Conservation (phyloP, 1,140 invertebrate genomes). For the Aricia agestis region DNA sequence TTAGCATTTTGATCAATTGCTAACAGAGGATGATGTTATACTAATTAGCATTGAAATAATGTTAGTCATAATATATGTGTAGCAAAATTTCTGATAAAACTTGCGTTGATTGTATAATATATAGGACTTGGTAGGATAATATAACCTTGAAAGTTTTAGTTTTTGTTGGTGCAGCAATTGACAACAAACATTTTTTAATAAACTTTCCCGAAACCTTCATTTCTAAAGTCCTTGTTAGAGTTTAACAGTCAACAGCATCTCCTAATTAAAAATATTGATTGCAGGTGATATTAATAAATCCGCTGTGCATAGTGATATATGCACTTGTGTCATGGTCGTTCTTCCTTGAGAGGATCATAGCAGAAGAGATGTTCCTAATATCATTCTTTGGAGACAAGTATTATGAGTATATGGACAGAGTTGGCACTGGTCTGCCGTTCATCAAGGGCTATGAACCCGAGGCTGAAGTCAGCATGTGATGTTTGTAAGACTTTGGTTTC, state of each 20-base stretch:
- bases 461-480: conserved; percentile 26
- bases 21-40: too few relatives aligned
- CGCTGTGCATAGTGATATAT: conserved; percentile 91
- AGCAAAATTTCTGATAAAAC: too few relatives aligned
- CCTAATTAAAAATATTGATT: conserved; percentile 21
- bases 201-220: too few relatives aligned
- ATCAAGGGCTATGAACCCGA: conserved; percentile 84
- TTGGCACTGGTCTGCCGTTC: conserved; percentile 94
- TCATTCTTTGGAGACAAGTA: conserved; percentile 96
- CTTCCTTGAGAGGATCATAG: conserved; percentile 90
- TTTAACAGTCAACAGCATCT: not conserved
- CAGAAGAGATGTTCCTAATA: conserved; percentile 95
- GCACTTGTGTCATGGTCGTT: conserved; percentile 91
- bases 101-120: too few relatives aligned
- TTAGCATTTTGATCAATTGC: not conserved
- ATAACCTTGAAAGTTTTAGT: too few relatives aligned
- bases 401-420: conserved; percentile 89
- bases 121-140: too few relatives aligned
- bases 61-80: too few relatives aligned
- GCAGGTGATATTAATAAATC: conserved; percentile 93
- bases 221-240: too few relatives aligned
- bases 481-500: not conserved
- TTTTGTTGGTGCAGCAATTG: too few relatives aligned
- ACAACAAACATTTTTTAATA: too few relatives aligned
- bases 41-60: too few relatives aligned